phyloP scores from a whole-genome alignment of 2,888 invertebrate genomes.

The Diaperis boleti region DNA sequence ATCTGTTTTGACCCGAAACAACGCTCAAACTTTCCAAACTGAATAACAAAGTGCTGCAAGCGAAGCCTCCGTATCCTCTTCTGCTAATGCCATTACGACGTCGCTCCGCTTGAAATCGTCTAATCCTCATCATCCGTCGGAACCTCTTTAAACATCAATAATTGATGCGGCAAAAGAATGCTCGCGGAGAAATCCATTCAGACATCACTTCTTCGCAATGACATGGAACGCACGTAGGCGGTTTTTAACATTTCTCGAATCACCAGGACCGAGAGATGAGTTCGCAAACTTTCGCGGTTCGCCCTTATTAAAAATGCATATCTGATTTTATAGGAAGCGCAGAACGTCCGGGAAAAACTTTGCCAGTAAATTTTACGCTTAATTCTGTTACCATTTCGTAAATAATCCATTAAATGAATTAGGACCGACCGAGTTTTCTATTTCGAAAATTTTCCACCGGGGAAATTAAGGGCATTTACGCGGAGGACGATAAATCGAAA shows the following conservation, averaged over 20 bases:
- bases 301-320: slow-evolving; percentile 54
- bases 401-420: slow-evolving; percentile 45
- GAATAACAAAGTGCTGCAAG: background rate
- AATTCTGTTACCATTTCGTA: slow-evolving; percentile 46
- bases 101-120: slow-evolving; percentile 5
- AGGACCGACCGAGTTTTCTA: slow-evolving; percentile 38
- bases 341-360: slow-evolving; percentile 39
- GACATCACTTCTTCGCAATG: slow-evolving; percentile 6
- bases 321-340: slow-evolving; percentile 45
- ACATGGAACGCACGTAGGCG: slow-evolving; percentile 9
- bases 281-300: slow-evolving; percentile 48
- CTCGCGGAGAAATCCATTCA: slow-evolving; percentile 29
- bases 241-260: slow-evolving; percentile 14
- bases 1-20: no score
- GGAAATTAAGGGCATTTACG: slow-evolving; percentile 28
- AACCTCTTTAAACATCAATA: slow-evolving; percentile 21
- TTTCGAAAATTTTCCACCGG: slow-evolving; percentile 38
- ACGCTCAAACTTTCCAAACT: slow-evolving; percentile 5
- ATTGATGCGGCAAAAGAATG: slow-evolving; percentile 33
- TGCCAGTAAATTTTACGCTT: slow-evolving; percentile 44
- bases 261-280: slow-evolving; percentile 38
- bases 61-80: background rate
- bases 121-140: slow-evolving; percentile 8
- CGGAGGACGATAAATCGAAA: slow-evolving; percentile 2
- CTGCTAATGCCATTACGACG: slow-evolving; percentile 1